phyloP scores from a whole-genome alignment of 1,140 invertebrate genomes.

The Sinella curviseta region DNA sequence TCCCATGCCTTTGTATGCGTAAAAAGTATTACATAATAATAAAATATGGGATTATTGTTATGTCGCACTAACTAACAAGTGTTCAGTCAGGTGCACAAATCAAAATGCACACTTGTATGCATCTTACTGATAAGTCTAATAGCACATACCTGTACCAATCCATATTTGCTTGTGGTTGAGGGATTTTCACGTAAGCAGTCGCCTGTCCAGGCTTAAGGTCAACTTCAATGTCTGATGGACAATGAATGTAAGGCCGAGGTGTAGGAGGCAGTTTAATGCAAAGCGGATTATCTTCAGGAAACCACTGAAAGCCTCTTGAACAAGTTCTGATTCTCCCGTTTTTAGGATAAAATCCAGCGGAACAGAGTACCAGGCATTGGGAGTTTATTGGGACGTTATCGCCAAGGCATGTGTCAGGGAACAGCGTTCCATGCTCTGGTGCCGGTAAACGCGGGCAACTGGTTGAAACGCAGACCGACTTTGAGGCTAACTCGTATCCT shows the following conservation, averaged over 20 bases:
- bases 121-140: too few relatives aligned
- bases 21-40: too few relatives aligned
- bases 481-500: slow-evolving; percentile 11
- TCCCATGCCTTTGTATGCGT: too few relatives aligned
- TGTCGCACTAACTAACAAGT: too few relatives aligned
- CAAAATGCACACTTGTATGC: too few relatives aligned
- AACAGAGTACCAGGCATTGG: slow-evolving; percentile 49
- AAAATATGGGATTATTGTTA: too few relatives aligned
- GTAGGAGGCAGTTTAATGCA: slow-evolving; percentile 46
- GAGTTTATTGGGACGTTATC: slow-evolving; percentile 47
- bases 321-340: slow-evolving; percentile 49
- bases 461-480: slow-evolving; percentile 36
- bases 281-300: slow-evolving; percentile 46
- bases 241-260: slow-evolving; percentile 64
- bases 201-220: slow-evolving; percentile 60
- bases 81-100: too few relatives aligned
- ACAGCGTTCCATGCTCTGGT: slow-evolving; percentile 47
- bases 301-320: slow-evolving; percentile 47
- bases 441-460: slow-evolving; percentile 43
- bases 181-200: slow-evolving; percentile 62
- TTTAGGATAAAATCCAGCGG: slow-evolving; percentile 47
- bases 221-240: slow-evolving; percentile 60
- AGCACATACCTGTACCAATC: slow-evolving; percentile 62
- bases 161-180: slow-evolving; percentile 67
- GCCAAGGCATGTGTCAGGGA: slow-evolving; percentile 46